Evolutionary conservation across 2,113 vertebrate species (phyloP).

Genomic region (Callaeas wilsoni): DNA sequence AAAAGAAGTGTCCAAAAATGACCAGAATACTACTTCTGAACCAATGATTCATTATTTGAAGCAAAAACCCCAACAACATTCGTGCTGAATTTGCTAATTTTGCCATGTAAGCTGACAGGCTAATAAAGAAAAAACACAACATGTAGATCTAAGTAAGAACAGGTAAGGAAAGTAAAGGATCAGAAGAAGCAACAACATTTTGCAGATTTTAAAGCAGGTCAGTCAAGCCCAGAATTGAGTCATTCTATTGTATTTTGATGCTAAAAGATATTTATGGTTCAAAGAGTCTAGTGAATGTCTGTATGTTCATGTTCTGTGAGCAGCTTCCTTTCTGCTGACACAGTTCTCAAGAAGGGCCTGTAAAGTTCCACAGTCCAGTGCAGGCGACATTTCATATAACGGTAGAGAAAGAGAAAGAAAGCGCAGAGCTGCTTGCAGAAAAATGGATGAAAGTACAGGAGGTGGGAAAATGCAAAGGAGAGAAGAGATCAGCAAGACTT

Average conservation of each 20-base stretch:
- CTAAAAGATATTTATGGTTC: neutral
- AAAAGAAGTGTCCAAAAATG: neutral
- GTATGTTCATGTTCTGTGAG: neutral
- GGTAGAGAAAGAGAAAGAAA: neutral
- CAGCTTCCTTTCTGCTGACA: neutral
- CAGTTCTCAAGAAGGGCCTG: neutral
- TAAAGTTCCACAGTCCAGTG: neutral
- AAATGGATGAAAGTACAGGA: neutral
- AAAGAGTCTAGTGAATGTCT: neutral
- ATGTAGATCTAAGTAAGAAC: neutral
- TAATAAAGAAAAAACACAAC: neutral
- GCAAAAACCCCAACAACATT: neutral
- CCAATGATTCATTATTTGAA: neutral
- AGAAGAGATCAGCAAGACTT: neutral
- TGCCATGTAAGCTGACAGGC: neutral
- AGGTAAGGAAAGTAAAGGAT: neutral
- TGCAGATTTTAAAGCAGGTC: neutral
- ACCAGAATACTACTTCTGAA: neutral
- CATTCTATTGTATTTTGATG: neutral
- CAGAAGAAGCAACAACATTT: neutral
- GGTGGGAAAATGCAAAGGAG: neutral
- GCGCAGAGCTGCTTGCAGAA: neutral
- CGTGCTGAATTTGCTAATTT: neutral
- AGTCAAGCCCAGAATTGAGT: neutral
- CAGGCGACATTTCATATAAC: neutral